phyloP scores from a whole-genome alignment of 2,113 vertebrate species.

The Cathartes aura region DNA sequence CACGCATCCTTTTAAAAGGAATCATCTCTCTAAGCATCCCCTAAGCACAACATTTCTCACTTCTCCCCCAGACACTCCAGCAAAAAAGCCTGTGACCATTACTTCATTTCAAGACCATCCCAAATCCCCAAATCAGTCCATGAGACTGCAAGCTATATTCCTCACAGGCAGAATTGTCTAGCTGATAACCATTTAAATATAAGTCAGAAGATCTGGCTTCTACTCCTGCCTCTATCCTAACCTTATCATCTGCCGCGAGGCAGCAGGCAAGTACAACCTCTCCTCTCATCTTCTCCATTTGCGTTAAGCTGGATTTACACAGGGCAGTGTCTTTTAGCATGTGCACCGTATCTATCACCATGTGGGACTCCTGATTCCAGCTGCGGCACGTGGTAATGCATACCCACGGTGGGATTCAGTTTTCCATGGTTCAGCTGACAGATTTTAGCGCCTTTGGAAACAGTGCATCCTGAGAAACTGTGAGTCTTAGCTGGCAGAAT shows the following conservation, averaged over 20 bases:
- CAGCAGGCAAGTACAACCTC: background rate
- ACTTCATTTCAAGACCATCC: background rate
- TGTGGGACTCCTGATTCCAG: fast-evolving
- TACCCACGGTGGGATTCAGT: background rate
- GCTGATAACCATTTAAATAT: background rate
- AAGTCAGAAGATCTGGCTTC: background rate
- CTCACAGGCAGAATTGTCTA: background rate
- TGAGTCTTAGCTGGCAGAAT: background rate
- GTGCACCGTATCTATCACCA: fast-evolving
- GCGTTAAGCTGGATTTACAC: background rate
- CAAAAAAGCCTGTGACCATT: background rate
- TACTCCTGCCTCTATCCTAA: background rate
- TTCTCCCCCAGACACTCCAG: background rate
- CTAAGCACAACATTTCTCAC: background rate
- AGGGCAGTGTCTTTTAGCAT: background rate
- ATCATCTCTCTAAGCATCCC: background rate
- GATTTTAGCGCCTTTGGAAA: background rate
- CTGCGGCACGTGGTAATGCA: fast-evolving
- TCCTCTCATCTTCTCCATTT: background rate
- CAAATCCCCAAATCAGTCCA: background rate
- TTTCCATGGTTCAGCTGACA: background rate
- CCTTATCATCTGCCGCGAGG: background rate
- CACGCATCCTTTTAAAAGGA: background rate
- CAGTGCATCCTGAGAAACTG: background rate
- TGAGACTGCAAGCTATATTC: background rate